Percentiles rank a stretch among this genome's conserved stretches.
These are phyloP conservation scores for Cephalotes varians DNA, from an alignment of 2,888 invertebrate species.

Conservation along the genomic window DNA sequence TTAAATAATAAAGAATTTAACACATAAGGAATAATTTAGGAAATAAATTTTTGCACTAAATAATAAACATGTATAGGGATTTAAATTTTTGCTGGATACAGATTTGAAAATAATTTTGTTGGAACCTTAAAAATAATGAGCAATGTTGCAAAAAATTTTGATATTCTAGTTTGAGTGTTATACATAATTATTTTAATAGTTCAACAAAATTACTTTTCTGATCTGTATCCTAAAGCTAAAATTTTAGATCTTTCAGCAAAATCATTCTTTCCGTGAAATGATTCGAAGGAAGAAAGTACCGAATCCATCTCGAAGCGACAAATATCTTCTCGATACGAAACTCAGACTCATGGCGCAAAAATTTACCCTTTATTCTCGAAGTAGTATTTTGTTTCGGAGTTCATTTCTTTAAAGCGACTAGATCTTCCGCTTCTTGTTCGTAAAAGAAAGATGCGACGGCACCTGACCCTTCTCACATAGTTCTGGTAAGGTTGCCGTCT, in stretches of 20 bases:
- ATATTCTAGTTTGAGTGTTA: too few relatives aligned
- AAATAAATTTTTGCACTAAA: neutral
- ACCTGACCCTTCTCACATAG: slow-evolving; percentile 46
- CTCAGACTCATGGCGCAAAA: slow-evolving; percentile 1
- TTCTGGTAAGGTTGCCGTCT: slow-evolving; percentile 3
- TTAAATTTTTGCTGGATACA: too few relatives aligned
- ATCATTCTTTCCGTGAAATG: neutral
- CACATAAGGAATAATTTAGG: neutral
- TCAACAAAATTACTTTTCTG: too few relatives aligned
- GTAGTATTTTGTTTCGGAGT: slow-evolving; percentile 4
- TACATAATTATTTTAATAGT: too few relatives aligned
- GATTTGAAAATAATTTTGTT: too few relatives aligned
- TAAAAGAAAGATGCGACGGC: neutral
- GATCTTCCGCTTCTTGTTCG: slow-evolving; percentile 3
- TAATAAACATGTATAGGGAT: neutral
- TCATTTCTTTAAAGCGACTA: slow-evolving; percentile 16
- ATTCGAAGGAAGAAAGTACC: neutral
- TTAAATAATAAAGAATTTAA: neutral
- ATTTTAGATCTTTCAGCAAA: too few relatives aligned
- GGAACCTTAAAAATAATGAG: too few relatives aligned
- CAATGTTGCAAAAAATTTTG: too few relatives aligned
- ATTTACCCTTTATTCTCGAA: neutral
- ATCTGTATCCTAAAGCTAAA: too few relatives aligned
- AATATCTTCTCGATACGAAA: neutral
- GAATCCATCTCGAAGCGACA: neutral